phyloP scores from a whole-genome alignment of 1,140 invertebrate genomes.

The Drosophila leontia region DNA sequence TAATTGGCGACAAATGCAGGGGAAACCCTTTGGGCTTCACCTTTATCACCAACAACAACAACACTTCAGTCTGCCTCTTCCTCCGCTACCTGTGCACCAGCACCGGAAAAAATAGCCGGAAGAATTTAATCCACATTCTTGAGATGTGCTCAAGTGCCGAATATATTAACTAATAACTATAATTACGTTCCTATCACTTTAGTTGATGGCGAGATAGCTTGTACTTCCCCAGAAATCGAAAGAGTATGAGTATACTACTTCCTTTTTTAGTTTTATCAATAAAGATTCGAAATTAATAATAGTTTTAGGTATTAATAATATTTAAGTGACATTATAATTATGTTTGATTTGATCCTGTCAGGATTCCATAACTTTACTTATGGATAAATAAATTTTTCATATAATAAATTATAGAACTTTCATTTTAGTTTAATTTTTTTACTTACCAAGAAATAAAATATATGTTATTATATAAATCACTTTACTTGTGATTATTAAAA shows the following conservation, averaged over 20 bases:
- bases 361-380: too few species aligned
- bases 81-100: neutral
- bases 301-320: neutral
- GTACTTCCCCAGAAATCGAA: neutral
- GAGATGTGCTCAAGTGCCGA: neutral
- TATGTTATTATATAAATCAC: too few species aligned
- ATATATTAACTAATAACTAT: neutral
- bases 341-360: neutral
- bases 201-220: neutral
- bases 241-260: neutral
- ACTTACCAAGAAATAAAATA: too few species aligned
- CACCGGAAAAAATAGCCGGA: conserved; percentile 31
- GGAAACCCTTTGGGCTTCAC: conserved; percentile 27
- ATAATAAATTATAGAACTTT: too few species aligned
- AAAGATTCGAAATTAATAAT: neutral
- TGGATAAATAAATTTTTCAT: too few species aligned
- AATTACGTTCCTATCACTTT: neutral
- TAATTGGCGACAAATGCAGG: conserved; percentile 79
- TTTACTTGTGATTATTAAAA: too few species aligned
- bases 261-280: neutral
- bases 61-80: neutral
- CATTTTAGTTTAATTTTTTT: too few species aligned
- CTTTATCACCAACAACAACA: conserved; percentile 20
- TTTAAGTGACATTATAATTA: neutral
- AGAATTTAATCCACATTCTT: conserved; percentile 1